Percentiles rank a stretch among this genome's conserved stretches.
phyloP scores from a whole-genome alignment of 23 tunicate genomes.

The Clavelina lepadiformis region DNA sequence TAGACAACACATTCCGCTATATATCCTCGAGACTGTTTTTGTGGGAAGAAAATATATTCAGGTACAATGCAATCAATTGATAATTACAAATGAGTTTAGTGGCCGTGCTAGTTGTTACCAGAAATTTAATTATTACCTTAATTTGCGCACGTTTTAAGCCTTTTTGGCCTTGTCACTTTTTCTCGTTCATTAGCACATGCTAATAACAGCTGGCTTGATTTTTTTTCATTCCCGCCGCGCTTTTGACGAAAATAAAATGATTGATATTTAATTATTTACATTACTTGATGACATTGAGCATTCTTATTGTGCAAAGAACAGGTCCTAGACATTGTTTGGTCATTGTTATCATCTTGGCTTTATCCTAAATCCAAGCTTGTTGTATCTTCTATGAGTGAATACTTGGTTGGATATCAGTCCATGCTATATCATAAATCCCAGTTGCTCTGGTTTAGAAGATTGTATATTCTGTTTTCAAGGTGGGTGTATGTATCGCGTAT shows the following conservation, averaged over 20 bases:
- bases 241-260: too few species aligned
- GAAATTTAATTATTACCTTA: too few species aligned
- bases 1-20: slow-evolving; percentile 6
- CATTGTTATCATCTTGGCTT: background rate
- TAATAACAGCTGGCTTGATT: too few species aligned
- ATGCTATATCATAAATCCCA: slow-evolving; percentile 82
- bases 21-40: slow-evolving; percentile 25
- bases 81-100: background rate
- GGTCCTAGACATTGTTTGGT: background rate
- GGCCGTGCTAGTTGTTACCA: too few species aligned
- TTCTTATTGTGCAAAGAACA: too few species aligned
- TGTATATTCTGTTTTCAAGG: slow-evolving; percentile 70
- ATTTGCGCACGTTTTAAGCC: too few species aligned
- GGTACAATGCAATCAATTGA: background rate
- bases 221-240: too few species aligned
- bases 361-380: slow-evolving; percentile 1
- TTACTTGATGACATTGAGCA: too few species aligned
- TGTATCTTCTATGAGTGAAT: slow-evolving; percentile 28
- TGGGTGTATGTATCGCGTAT: background rate
- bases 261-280: too few species aligned
- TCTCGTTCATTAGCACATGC: too few species aligned
- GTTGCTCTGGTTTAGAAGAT: slow-evolving; percentile 48
- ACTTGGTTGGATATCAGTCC: slow-evolving; percentile 30
- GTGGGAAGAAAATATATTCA: slow-evolving; percentile 47
- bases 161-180: too few species aligned